Conservation (phyloP, 2,888 invertebrate genomes). For the Acanthoscelides obtectus region DNA sequence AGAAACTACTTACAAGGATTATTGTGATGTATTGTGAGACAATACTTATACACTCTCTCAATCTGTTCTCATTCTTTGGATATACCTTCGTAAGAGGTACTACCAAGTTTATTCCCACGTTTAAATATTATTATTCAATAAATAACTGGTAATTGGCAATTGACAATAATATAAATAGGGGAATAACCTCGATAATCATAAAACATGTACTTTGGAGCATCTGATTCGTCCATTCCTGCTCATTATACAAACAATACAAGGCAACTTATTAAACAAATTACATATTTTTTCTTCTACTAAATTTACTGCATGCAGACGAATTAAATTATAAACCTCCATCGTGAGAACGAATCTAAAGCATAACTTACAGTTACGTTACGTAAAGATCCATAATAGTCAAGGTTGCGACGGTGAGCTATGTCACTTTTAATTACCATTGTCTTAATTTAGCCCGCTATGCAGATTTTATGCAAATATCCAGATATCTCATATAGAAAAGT, state of each 20-base stretch:
- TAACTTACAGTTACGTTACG: neutral
- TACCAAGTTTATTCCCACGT: too few species aligned
- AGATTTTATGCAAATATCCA: neutral
- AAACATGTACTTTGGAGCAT: neutral
- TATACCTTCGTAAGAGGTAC: too few species aligned
- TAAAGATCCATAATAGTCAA: neutral
- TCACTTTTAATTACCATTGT: neutral
- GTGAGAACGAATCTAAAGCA: neutral
- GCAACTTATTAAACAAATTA: neutral
- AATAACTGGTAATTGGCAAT: neutral
- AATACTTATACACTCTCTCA: too few species aligned
- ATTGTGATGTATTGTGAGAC: too few species aligned
- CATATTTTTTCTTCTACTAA: neutral
- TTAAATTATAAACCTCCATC: neutral
- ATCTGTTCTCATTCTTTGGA: too few species aligned
- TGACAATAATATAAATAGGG: neutral
- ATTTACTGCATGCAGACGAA: neutral
- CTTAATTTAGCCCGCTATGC: neutral
- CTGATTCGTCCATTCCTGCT: neutral
- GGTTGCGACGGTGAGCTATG: neutral
- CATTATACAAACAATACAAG: neutral
- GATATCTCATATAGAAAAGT: neutral
- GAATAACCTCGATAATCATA: neutral
- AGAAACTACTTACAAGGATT: too few species aligned
- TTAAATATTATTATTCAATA: neutral